phyloP scores from a whole-genome alignment of 1,140 invertebrate genomes.

The Proctacanthus coquilletti region DNA sequence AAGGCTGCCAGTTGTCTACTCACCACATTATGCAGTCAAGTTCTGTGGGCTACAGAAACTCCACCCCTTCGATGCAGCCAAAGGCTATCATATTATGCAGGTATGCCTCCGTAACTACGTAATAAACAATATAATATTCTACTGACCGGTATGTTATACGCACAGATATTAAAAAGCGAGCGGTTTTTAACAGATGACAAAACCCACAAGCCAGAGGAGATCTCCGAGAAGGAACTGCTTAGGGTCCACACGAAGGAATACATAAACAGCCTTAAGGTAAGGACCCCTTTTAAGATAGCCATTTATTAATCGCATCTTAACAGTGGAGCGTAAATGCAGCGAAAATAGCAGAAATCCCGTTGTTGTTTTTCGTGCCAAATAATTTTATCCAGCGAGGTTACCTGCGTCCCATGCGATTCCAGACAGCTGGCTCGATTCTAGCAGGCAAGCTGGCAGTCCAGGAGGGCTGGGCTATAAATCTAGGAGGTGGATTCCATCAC shows the following conservation, averaged over 20 bases:
- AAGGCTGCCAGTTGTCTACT: constrained; percentile 57
- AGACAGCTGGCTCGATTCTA: constrained; percentile 68
- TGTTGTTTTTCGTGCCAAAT: constrained; percentile 60
- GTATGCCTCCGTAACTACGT: constrained; percentile 33
- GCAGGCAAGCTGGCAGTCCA: constrained; percentile 66
- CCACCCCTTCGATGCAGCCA: constrained; percentile 77
- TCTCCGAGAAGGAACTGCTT: constrained; percentile 48
- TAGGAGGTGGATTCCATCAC: constrained; percentile 82
- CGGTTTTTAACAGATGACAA: constrained; percentile 35
- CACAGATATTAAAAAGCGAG: constrained; percentile 40
- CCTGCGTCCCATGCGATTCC: constrained; percentile 59
- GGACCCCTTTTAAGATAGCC: constrained; percentile 2
- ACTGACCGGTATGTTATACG: constrained; percentile 14
- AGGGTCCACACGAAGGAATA: constrained; percentile 58
- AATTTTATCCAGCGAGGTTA: constrained; percentile 58
- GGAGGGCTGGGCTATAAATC: constrained; percentile 72
- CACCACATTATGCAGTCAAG: constrained; percentile 63
- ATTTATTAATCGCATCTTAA: constrained; percentile 6
- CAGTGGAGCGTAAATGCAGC: constrained; percentile 66
- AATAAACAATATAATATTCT: constrained; percentile 8
- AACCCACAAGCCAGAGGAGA: constrained; percentile 49
- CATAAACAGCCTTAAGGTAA: constrained; percentile 48
- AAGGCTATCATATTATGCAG: constrained; percentile 65
- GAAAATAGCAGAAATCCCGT: constrained; percentile 58
- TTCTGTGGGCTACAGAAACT: constrained; percentile 65